Evolutionary conservation across 2,113 vertebrate species (phyloP), one percentile per base, ranked within the genome.

Genomic region (Zosterops pallidus): DNA sequence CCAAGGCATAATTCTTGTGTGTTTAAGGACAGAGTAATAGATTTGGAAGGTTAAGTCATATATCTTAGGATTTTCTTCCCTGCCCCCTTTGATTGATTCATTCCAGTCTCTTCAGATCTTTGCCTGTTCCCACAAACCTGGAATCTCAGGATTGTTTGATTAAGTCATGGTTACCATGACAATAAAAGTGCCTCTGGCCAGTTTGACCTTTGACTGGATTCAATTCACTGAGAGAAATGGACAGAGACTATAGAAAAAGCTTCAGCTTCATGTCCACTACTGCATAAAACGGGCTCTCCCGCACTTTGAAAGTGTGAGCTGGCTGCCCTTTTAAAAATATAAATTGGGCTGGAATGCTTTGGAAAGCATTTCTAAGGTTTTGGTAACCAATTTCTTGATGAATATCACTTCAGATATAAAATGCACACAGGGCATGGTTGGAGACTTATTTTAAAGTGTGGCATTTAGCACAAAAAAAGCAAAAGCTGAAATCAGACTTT

Each of bases 71-170:
- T 97, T 97, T 96, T 97, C 82, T 94, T 92, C 87, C 90, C 68
- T 57, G 80, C 84, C 83, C 59, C 96, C 96, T 97, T 97, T 97
- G 97, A 96, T 97, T 97, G 97, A 97, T 97, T 97, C 96, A 97
- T 97, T 97, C 97, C 97, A 97, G 91, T 89, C 96, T 97, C 95
- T 97, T 96, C 97, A 96, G 96, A 95, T 96, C 96, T 95, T 93
- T 92, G 94, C 94, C 96, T 97, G 94, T 96, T 97, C 97, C 95
- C 97, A 97, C 96, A 97, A 97, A 98, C 97, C 98, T 98, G 97
- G 98, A 97, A 98, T 98, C 98, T 98, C 98, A 97, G 97, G 97
- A 97, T 98, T 99, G 98, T 99, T 98, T 98, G 98, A 98, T 98
- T 98, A 98, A 98, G 98, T 98, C 97, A 96, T 96, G 97, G 97